phyloP scores from a whole-genome alignment of 2,797 vertebrate species.

The Halcyon smyrnensis region DNA sequence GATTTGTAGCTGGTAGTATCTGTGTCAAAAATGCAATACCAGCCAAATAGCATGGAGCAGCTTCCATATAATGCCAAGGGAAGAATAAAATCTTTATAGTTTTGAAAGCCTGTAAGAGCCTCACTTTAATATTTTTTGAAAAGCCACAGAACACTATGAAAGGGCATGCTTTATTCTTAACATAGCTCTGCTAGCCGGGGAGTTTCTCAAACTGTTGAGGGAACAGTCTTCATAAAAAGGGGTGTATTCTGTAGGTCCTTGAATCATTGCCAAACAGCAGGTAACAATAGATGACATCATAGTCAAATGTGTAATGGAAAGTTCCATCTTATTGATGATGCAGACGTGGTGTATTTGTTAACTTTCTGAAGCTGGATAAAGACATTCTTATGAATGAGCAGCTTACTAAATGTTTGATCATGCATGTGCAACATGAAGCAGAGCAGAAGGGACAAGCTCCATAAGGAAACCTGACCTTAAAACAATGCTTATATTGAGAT shows the following conservation, averaged over 20 bases:
- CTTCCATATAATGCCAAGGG: neutral
- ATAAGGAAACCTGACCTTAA: neutral
- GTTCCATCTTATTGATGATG: neutral
- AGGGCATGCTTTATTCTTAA: neutral
- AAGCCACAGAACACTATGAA: neutral
- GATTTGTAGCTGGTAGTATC: neutral
- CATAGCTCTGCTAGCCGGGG: neutral
- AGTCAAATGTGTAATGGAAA: neutral
- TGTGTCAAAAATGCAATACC: neutral
- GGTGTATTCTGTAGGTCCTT: neutral
- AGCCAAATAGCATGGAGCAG: neutral
- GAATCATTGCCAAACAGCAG: neutral
- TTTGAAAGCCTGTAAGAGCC: neutral
- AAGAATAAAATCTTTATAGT: slow-evolving; percentile 39
- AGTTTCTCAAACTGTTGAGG: neutral
- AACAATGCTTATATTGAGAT: neutral
- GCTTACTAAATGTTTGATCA: neutral
- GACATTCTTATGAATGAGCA: neutral
- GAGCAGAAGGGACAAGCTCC: neutral
- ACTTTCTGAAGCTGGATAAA: neutral
- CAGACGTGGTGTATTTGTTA: neutral
- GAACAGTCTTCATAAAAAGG: neutral
- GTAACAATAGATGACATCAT: neutral
- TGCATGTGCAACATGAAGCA: neutral
- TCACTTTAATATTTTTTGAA: slow-evolving; percentile 28